These are phyloP conservation scores for Drosophila ustulata DNA, from an alignment of 2,888 invertebrate species.

Conservation along the genomic window DNA sequence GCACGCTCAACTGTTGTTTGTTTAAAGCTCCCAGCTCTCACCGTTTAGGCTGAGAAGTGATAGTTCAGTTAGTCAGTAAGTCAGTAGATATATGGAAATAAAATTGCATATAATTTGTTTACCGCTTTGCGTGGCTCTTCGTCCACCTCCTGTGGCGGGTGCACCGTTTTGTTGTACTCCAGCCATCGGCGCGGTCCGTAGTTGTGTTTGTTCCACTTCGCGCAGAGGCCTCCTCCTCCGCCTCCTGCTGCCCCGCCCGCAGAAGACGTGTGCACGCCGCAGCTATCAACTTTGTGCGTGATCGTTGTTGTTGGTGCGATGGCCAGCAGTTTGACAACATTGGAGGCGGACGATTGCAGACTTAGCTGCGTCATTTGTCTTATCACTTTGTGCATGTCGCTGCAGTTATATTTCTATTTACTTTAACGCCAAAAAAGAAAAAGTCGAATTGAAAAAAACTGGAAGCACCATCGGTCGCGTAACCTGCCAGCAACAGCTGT, in stretches of 20 bases:
- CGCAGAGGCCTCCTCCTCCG: constrained; percentile 37
- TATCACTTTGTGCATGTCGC: constrained; percentile 59
- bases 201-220: constrained; percentile 81
- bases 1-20: no score
- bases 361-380: constrained; percentile 59
- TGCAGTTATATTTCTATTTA: constrained; percentile 29
- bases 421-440: not conserved
- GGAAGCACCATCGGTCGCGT: constrained; percentile 57
- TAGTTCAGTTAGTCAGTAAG: no score
- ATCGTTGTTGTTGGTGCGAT: constrained; percentile 17
- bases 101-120: constrained; percentile 72
- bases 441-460: constrained; percentile 21
- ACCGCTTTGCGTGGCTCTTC: constrained; percentile 93
- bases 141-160: constrained; percentile 92
- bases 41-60: no score
- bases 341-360: constrained; percentile 47
- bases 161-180: constrained; percentile 90
- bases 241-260: constrained; percentile 23
- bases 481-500: constrained; percentile 60
- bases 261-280: constrained; percentile 76
- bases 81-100: not conserved
- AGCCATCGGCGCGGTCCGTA: constrained; percentile 87
- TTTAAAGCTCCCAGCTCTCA: no score
- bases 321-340: constrained; percentile 21
- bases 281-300: constrained; percentile 35